phyloP scores from a whole-genome alignment of 2,888 invertebrate species.

The Sabellastarte sp. region DNA sequence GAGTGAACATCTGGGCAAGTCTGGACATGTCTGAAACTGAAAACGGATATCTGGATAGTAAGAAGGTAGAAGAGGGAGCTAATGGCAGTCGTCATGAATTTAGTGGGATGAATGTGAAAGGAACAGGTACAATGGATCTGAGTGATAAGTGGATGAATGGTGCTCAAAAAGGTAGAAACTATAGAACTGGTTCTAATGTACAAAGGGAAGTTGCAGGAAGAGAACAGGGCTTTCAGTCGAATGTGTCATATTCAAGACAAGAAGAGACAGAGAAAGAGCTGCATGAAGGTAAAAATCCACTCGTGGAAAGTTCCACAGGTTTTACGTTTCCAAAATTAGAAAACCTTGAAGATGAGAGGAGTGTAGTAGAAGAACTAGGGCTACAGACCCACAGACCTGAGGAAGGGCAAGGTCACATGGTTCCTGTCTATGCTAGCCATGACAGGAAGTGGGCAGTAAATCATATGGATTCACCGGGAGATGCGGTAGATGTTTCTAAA shows the following conservation, averaged over 20 bases:
- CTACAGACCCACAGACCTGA: not conserved
- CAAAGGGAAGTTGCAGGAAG: no score
- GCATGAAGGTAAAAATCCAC: not conserved
- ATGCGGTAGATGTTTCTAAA: not conserved
- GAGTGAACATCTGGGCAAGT: not conserved
- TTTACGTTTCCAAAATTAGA: not conserved
- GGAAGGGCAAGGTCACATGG: no score
- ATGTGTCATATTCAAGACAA: no score
- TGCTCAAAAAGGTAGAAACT: no score
- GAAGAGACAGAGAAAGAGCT: not conserved
- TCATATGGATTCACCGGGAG: not conserved
- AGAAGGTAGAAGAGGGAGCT: not conserved
- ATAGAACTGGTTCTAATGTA: no score
- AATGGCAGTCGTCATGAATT: no score
- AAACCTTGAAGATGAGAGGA: not conserved
- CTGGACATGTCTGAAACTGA: not conserved
- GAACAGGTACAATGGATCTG: not conserved
- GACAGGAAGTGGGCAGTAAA: not conserved
- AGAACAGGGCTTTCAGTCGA: no score
- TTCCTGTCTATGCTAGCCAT: not conserved
- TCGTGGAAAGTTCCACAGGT: not conserved
- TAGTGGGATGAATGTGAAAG: no score
- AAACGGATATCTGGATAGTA: not conserved
- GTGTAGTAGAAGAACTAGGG: not conserved
- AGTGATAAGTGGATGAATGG: no score